phyloP scores from a whole-genome alignment of 2,797 vertebrate species.

The Carapus acus region DNA sequence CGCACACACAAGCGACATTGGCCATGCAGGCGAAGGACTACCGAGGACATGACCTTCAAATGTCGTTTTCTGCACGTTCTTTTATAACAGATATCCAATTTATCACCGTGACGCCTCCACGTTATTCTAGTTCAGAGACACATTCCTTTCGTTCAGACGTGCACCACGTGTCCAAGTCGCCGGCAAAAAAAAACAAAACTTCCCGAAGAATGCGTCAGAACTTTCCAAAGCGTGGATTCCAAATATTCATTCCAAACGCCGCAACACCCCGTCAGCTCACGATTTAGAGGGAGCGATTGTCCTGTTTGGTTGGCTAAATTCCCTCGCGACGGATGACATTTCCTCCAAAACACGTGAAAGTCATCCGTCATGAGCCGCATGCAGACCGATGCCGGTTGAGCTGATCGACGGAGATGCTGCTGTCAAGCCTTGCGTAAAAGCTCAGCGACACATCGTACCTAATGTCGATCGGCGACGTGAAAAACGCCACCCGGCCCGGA shows the following conservation, averaged over 20 bases:
- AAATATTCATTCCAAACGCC: constrained; percentile 36
- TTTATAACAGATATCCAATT: neutral
- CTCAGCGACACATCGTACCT: constrained; percentile 35
- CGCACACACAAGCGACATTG: neutral
- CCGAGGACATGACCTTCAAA: neutral
- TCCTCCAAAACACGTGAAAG: constrained; percentile 70
- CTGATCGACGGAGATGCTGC: constrained; percentile 55
- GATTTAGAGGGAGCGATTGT: neutral
- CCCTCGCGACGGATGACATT: constrained; percentile 41
- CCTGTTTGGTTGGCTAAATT: constrained; percentile 6
- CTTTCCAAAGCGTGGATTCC: constrained; percentile 58
- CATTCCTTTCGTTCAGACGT: constrained; percentile 35
- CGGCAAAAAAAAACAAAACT: constrained; percentile 49
- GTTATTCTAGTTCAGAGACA: constrained; percentile 25
- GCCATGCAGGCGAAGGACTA: neutral
- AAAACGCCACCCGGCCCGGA: constrained; percentile 11
- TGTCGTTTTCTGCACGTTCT: neutral
- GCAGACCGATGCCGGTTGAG: constrained; percentile 27
- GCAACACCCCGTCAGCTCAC: constrained; percentile 24
- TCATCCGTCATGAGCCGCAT: constrained; percentile 55
- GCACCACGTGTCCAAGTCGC: constrained; percentile 61
- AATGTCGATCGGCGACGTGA: constrained; percentile 46
- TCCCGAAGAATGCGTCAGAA: constrained; percentile 64
- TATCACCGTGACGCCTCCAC: neutral
- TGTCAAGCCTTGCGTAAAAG: constrained; percentile 38